Conservation (phyloP, 2,113 vertebrate species). For the Esox niger region DNA sequence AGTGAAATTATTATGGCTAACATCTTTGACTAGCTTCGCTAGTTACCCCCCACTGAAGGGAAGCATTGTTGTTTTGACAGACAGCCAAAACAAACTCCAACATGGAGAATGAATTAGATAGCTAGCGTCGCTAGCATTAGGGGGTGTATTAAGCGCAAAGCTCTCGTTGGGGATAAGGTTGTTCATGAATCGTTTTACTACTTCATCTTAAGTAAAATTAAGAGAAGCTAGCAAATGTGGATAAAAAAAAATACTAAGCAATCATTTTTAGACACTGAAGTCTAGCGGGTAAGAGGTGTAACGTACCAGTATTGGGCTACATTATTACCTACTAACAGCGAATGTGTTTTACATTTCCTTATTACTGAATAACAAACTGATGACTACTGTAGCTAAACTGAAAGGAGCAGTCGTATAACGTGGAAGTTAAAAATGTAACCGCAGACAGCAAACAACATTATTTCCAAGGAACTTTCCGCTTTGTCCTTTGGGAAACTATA, state of each 20-base stretch:
- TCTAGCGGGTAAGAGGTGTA: no score
- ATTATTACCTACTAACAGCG: no score
- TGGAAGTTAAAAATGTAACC: slow-evolving; percentile 25
- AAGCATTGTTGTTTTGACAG: slow-evolving; percentile 29
- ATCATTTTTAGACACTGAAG: no score
- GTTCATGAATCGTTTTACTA: background rate
- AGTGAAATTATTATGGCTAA: background rate
- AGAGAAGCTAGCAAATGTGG: background rate
- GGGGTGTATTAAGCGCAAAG: no score
- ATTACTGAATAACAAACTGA: no score
- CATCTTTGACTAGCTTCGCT: slow-evolving; percentile 21
- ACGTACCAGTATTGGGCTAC: no score
- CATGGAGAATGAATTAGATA: no score
- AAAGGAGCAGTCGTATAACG: slow-evolving; percentile 6
- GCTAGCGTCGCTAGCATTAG: no score
- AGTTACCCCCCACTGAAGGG: slow-evolving; percentile 42
- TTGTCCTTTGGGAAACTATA: slow-evolving; percentile 1
- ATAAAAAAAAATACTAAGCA: background rate
- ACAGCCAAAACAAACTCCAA: slow-evolving; percentile 11
- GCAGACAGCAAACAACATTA: slow-evolving; percentile 6
- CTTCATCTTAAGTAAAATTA: no score
- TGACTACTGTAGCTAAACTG: no score
- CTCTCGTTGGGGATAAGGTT: no score
- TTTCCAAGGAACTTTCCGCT: slow-evolving; percentile 29
- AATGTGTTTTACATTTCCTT: no score